Base-by-base conservation (phyloP, 2,888 invertebrate species). In the Ceriagrion tenellum region DNA sequence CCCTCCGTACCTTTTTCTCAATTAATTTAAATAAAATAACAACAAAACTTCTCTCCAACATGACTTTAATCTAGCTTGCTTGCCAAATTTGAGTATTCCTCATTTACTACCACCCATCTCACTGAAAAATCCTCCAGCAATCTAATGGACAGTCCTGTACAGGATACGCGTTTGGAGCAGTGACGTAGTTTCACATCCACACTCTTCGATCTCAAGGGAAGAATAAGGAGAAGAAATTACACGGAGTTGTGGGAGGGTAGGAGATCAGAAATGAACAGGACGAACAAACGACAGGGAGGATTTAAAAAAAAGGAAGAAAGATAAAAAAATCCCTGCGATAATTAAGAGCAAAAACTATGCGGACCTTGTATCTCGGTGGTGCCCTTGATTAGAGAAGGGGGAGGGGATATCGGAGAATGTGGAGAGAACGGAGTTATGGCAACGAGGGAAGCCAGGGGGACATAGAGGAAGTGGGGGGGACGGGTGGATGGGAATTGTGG, bases 321-420 rank as follows among this genome's bases (percentile, higher is more conserved):
- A n/a, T 20, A n/a, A n/a, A 81, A 81, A 81, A 81, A 30, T 35
- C 13, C 13, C 81, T 35, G 35, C 74, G 30, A 81, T 81, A 81
- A 35, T 81, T 69, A 69, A 81, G 81, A 16, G 81, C 35, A 30
- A 16, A 81, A 81, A 81, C 1, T 35, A 81, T 81, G 81, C 10
- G 13, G 16, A 16, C 81, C 35, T 81, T 30, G 81, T 81, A 35
- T 81, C 35, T 81, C 35, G 16, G 59, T 59, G 59, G 81, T 35
- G 81, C 35, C 81, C 81, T 81, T 81, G 81, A 81, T 81, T 81
- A 81, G 81, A 81, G 81, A 81, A 81, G 26, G 35, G 30, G 35
- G 12, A 20, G 20, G 81, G 16, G 26, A 35, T 81, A 81, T 35
- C 18, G 81, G 35, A 35, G 81, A 81, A 35, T 35, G 18, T 69